Conservation (phyloP, 2,113 vertebrate genomes). For the Setophaga petechia region DNA sequence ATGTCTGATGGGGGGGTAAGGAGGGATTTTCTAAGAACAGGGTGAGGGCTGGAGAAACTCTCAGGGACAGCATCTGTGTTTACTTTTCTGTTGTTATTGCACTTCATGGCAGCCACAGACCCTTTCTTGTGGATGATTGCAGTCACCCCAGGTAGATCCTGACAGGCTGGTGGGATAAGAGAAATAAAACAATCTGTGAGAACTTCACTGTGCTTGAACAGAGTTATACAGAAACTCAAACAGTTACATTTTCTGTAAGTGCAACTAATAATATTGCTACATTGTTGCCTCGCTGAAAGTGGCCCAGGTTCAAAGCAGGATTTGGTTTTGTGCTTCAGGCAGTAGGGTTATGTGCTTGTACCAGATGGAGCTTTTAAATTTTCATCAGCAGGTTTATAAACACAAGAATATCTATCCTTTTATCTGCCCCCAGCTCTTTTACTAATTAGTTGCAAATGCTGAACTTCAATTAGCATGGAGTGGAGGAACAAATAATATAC, state of each 20-base stretch:
- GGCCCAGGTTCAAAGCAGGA: not conserved
- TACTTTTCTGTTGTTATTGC: not conserved
- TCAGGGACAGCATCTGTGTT: not conserved
- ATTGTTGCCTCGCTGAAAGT: not conserved
- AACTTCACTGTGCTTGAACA: not conserved
- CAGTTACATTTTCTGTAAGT: not conserved
- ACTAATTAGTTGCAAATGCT: conserved; percentile 18
- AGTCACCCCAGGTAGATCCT: not conserved
- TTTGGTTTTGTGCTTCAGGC: not conserved
- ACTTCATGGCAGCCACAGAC: not conserved
- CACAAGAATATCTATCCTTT: not conserved
- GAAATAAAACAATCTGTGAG: not conserved
- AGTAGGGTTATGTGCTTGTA: not conserved
- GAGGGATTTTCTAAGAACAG: not conserved
- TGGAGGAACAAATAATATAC: not conserved
- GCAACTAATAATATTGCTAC: not conserved
- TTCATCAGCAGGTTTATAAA: conserved; percentile 43
- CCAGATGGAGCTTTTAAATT: conserved; percentile 59
- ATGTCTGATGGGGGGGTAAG: not conserved
- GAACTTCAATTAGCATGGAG: conserved; percentile 13
- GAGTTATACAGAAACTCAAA: not conserved
- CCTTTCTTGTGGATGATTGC: not conserved
- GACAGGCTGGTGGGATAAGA: not conserved
- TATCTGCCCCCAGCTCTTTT: not conserved
- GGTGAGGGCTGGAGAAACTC: not conserved